These are phyloP conservation scores for Glaucomys volans DNA, from an alignment of 2,113 vertebrate genomes.

Conservation along the genomic window DNA sequence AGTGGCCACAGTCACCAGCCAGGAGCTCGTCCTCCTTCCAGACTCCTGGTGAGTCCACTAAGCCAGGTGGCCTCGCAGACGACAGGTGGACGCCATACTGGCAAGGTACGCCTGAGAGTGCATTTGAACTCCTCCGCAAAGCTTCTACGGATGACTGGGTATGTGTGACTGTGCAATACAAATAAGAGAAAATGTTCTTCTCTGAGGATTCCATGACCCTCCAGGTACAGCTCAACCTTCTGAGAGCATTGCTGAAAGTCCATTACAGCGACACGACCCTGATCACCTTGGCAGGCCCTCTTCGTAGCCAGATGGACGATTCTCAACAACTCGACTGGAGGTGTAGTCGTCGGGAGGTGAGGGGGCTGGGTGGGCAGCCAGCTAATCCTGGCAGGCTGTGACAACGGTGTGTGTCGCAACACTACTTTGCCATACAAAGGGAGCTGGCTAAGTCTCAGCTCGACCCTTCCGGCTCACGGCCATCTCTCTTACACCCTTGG, in stretches of 20 bases:
- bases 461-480: neutral
- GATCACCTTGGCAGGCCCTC: neutral
- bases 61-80: neutral
- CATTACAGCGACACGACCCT: neutral
- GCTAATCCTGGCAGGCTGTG: neutral
- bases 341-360: neutral
- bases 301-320: constrained; percentile 31
- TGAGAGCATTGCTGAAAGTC: constrained; percentile 37
- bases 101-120: neutral
- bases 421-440: neutral
- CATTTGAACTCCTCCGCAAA: neutral
- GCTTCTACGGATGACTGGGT: neutral
- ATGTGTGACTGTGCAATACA: neutral
- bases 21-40: neutral
- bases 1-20: neutral
- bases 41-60: neutral
- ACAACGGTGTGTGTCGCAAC: neutral
- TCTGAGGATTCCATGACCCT: constrained; percentile 19
- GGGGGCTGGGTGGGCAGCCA: neutral
- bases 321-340: neutral
- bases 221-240: constrained; percentile 1
- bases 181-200: neutral
- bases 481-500: neutral
- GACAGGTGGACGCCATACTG: neutral
- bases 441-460: neutral